Conservation (phyloP, 2,113 vertebrate genomes). For the Varanus salvator region DNA sequence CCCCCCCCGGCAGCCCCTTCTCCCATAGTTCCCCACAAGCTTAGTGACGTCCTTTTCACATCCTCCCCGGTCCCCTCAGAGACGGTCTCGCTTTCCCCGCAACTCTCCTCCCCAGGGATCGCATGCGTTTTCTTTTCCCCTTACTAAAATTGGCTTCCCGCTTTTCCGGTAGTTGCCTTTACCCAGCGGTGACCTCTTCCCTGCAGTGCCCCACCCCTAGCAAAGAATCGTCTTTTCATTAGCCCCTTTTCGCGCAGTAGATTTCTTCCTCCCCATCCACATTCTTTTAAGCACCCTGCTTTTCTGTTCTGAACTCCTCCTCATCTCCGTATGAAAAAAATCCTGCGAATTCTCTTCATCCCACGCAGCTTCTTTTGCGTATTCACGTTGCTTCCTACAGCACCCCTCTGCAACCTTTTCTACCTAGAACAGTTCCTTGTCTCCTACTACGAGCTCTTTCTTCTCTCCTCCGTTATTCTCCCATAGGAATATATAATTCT, state of each 20-base stretch:
- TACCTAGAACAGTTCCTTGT: background rate
- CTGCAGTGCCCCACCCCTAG: conserved; percentile 29
- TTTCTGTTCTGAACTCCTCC: conserved; percentile 3
- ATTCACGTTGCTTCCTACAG: conserved; percentile 5
- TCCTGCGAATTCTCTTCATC: background rate
- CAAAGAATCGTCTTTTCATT: background rate
- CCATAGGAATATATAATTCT: background rate
- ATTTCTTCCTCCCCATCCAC: conserved; percentile 6
- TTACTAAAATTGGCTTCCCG: background rate
- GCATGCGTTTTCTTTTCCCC: background rate
- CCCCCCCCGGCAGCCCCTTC: no score
- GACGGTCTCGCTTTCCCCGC: no score
- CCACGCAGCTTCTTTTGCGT: conserved; percentile 25
- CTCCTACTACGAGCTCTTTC: background rate
- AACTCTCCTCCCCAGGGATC: background rate
- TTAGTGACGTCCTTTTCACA: background rate
- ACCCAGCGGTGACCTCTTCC: conserved; percentile 27
- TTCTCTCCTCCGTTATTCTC: background rate
- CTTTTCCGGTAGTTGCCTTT: conserved; percentile 23
- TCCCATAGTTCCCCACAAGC: background rate
- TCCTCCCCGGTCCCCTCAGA: background rate
- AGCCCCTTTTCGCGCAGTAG: background rate
- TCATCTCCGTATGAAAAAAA: background rate
- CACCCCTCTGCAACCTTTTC: background rate
- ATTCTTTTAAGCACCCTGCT: background rate